These are phyloP conservation scores for Chroicocephalus ridibundus DNA, from an alignment of 2,113 vertebrate species.

Conservation along the genomic window DNA sequence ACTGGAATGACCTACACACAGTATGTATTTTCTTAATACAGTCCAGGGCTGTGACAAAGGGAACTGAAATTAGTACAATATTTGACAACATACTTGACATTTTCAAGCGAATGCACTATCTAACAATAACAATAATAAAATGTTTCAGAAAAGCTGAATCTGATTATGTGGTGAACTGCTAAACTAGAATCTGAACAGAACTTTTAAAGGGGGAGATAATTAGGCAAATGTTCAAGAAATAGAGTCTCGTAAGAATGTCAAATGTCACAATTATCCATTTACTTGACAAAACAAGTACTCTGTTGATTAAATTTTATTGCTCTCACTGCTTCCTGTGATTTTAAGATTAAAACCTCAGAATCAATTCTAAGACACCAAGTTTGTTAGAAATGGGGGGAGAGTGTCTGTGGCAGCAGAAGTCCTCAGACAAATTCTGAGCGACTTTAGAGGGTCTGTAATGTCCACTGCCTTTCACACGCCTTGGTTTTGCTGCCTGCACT, in stretches of 20 bases:
- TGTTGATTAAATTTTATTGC: conserved; percentile 43
- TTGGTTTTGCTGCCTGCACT: not conserved
- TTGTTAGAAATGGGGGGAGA: not conserved
- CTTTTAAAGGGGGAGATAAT: not conserved
- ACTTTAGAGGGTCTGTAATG: not conserved
- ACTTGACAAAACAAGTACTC: conserved; percentile 32
- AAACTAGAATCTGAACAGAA: not conserved
- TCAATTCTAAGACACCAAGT: not conserved
- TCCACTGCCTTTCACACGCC: not conserved
- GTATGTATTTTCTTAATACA: not conserved
- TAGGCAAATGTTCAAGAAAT: conserved; percentile 12
- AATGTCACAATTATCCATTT: conserved; percentile 40
- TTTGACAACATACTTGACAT: conserved; percentile 43
- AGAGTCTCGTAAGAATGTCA: not conserved
- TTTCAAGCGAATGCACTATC: not conserved
- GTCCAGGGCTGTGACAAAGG: not conserved
- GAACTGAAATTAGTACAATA: conserved; percentile 28
- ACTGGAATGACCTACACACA: not conserved
- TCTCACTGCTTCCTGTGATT: not conserved
- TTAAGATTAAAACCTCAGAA: conserved; percentile 21
- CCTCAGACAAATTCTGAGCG: not conserved
- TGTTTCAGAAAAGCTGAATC: not conserved
- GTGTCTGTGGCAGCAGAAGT: not conserved
- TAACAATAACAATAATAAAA: not conserved
- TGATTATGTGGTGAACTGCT: not conserved